Conservation (phyloP, 1,140 invertebrate genomes). For the Philotrypesis tridentata region DNA sequence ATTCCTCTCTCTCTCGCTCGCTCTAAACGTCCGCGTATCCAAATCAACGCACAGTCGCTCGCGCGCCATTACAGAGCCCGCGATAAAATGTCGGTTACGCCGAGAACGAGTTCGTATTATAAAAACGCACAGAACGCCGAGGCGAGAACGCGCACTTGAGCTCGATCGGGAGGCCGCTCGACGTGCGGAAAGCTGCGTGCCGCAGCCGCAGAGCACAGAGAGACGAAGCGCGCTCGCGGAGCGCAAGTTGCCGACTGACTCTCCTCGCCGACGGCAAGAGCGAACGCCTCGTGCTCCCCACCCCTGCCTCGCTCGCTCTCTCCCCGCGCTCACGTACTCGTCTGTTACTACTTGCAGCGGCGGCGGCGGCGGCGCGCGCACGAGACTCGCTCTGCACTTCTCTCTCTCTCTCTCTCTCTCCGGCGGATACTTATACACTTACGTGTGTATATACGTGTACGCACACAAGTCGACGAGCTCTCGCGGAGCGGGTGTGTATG, state of each 20-base stretch:
- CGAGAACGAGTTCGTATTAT: too few species aligned
- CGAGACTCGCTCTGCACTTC: neutral
- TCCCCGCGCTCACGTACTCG: neutral
- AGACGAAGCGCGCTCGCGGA: neutral
- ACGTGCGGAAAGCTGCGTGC: neutral
- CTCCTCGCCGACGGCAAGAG: neutral
- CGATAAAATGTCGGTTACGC: too few species aligned
- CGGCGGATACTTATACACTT: too few species aligned
- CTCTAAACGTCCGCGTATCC: too few species aligned
- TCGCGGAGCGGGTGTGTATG: too few species aligned
- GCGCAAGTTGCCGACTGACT: slow-evolving; percentile 20
- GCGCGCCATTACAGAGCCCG: too few species aligned
- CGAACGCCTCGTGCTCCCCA: neutral
- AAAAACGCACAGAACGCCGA: neutral
- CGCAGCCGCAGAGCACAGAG: neutral
- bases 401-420: too few species aligned
- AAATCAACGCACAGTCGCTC: too few species aligned
- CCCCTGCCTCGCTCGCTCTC: neutral
- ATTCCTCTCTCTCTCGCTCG: too few species aligned
- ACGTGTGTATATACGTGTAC: too few species aligned
- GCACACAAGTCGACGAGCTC: too few species aligned
- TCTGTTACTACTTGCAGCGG: slow-evolving; percentile 18
- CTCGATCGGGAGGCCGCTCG: neutral
- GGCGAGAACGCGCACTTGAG: neutral
- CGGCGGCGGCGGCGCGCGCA: neutral